Evolutionary conservation across 1,140 invertebrate genomes (phyloP).

Genomic region (Dendroctonus ponderosae): DNA sequence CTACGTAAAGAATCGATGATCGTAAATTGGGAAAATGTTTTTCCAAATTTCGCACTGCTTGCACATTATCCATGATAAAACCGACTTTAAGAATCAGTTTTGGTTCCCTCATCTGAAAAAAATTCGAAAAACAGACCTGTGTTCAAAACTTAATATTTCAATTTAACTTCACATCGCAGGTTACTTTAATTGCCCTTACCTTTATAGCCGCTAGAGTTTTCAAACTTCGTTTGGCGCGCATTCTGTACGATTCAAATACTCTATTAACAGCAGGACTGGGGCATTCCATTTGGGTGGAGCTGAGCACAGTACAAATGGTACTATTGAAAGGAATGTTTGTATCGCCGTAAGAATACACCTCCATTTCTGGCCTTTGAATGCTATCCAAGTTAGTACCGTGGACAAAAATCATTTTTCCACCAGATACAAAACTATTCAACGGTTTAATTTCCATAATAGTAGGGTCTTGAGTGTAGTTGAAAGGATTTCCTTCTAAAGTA

Average conservation of each 20-base stretch:
- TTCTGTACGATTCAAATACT: slow-evolving; percentile 45
- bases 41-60: slow-evolving; percentile 81
- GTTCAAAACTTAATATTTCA: neutral
- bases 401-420: slow-evolving; percentile 89
- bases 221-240: slow-evolving; percentile 43
- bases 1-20: slow-evolving; percentile 81
- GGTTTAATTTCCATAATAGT: slow-evolving; percentile 91
- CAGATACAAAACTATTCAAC: slow-evolving; percentile 82
- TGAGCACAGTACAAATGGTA: slow-evolving; percentile 81
- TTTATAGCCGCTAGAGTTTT: slow-evolving; percentile 47
- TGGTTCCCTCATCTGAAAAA: slow-evolving; percentile 42
- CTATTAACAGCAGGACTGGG: slow-evolving; percentile 81
- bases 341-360: slow-evolving; percentile 73
- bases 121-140: neutral
- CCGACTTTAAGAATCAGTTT: slow-evolving; percentile 74
- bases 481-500: slow-evolving; percentile 68
- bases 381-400: slow-evolving; percentile 89
- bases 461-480: slow-evolving; percentile 90
- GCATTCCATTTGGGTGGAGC: slow-evolving; percentile 91
- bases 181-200: slow-evolving; percentile 20
- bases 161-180: neutral
- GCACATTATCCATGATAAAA: slow-evolving; percentile 95
- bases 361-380: slow-evolving; percentile 88
- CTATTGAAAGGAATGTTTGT: slow-evolving; percentile 68
- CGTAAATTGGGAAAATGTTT: slow-evolving; percentile 79